These are phyloP conservation scores for Narcine bancroftii DNA, from an alignment of 2,113 vertebrate genomes.

Conservation along the genomic window DNA sequence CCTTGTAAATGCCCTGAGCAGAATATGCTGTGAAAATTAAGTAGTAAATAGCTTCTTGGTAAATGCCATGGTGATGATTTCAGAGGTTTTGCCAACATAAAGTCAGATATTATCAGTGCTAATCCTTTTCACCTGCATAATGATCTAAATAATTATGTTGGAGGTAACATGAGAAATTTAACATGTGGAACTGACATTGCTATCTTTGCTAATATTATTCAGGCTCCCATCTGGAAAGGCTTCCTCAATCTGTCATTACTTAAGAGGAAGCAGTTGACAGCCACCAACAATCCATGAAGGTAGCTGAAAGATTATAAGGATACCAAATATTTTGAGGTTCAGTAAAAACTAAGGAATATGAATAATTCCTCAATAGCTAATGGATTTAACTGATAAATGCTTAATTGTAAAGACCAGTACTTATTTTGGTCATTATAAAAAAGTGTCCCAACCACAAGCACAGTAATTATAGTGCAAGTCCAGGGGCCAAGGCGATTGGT, in stretches of 20 bases:
- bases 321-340: neutral
- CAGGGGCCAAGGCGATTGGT: too few species aligned
- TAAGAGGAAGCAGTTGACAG: conserved; percentile 59
- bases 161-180: conserved; percentile 39
- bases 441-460: too few species aligned
- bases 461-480: too few species aligned
- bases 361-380: neutral
- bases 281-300: conserved; percentile 50
- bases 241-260: conserved; percentile 52
- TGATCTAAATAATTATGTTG: conserved; percentile 25
- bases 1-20: neutral
- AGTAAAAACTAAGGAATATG: neutral
- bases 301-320: conserved; percentile 42
- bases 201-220: conserved; percentile 42
- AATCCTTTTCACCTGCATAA: conserved; percentile 41
- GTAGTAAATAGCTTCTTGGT: neutral
- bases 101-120: neutral
- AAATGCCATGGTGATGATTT: neutral
- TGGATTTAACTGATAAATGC: neutral
- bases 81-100: neutral
- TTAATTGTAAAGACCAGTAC: neutral
- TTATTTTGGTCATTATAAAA: too few species aligned
- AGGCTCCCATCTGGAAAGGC: conserved; percentile 42
- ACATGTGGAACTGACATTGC: conserved; percentile 22
- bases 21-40: neutral